Percentiles rank a stretch among this genome's conserved stretches.
phyloP scores from a whole-genome alignment of 2,888 invertebrate genomes.

The Lasius fuliginosus region DNA sequence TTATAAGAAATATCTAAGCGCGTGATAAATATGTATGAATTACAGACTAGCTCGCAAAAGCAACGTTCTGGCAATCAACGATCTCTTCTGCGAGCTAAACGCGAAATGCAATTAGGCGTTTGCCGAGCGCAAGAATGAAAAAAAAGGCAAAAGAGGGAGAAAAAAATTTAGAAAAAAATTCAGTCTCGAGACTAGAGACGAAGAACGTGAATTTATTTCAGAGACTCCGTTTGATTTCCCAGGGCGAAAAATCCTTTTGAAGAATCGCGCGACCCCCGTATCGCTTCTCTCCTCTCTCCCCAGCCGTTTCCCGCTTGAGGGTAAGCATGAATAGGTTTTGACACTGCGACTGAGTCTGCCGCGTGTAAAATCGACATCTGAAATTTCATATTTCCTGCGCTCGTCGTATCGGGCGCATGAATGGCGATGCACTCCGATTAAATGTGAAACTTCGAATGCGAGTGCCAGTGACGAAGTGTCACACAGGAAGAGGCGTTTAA shows the following conservation, averaged over 20 bases:
- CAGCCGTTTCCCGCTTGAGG: conserved; percentile 37
- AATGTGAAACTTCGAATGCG: conserved; percentile 16
- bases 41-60: not conserved
- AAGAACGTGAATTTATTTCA: conserved; percentile 54
- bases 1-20: not conserved
- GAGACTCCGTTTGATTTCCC: conserved; percentile 65
- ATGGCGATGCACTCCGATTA: conserved; percentile 13
- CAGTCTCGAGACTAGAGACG: not conserved
- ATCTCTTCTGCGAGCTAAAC: conserved; percentile 18
- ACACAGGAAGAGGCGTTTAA: conserved; percentile 35
- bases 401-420: conserved; percentile 28
- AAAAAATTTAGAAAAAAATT: conserved; percentile 40
- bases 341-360: conserved; percentile 53
- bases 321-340: conserved; percentile 59
- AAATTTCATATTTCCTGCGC: conserved; percentile 60
- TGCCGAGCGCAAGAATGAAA: not conserved
- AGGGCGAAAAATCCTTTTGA: conserved; percentile 64
- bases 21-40: not conserved
- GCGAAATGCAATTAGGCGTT: conserved; percentile 36
- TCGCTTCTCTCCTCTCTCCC: not conserved
- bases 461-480: conserved; percentile 47
- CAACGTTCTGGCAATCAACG: conserved; percentile 37
- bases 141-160: not conserved
- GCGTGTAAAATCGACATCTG: conserved; percentile 63
- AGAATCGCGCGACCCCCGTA: conserved; percentile 42